Evolutionary conservation across 1,140 invertebrate species (phyloP).

Genomic region (Berghia stephanieae): DNA sequence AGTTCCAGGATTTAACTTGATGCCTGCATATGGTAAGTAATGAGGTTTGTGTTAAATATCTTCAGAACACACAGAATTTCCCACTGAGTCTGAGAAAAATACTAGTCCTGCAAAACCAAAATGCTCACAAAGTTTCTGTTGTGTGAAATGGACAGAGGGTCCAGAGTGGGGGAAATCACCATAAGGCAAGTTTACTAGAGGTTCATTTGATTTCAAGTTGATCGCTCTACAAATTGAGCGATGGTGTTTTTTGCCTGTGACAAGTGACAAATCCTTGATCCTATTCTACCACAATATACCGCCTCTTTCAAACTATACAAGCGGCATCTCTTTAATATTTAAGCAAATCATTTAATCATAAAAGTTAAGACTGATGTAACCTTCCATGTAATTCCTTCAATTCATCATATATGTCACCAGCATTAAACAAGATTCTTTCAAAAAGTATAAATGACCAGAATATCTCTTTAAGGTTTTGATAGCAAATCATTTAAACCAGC

Average conservation of each 20-base stretch:
- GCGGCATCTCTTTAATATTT: no score
- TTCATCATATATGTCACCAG: not conserved
- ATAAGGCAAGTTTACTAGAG: not conserved
- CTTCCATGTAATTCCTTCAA: not conserved
- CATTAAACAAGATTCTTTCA: not conserved
- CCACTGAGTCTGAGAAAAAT: no score
- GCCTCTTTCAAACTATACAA: no score
- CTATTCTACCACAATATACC: no score
- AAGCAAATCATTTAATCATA: no score
- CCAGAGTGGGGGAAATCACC: not conserved
- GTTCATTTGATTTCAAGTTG: not conserved
- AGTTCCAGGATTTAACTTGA: constrained; percentile 87
- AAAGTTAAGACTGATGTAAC: no score
- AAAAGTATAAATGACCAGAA: no score
- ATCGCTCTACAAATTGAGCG: no score
- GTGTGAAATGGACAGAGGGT: not conserved
- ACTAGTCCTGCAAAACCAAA: no score
- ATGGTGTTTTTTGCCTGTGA: no score
- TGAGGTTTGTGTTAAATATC: not conserved
- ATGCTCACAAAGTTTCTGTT: no score
- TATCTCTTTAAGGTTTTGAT: not conserved
- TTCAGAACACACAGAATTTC: not conserved
- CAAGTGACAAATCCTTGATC: no score
- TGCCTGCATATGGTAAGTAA: constrained; percentile 87
- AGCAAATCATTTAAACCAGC: not conserved